These are phyloP conservation scores for Orestias chungarensis DNA, from an alignment of 2,797 vertebrate genomes.

Conservation along the genomic window DNA sequence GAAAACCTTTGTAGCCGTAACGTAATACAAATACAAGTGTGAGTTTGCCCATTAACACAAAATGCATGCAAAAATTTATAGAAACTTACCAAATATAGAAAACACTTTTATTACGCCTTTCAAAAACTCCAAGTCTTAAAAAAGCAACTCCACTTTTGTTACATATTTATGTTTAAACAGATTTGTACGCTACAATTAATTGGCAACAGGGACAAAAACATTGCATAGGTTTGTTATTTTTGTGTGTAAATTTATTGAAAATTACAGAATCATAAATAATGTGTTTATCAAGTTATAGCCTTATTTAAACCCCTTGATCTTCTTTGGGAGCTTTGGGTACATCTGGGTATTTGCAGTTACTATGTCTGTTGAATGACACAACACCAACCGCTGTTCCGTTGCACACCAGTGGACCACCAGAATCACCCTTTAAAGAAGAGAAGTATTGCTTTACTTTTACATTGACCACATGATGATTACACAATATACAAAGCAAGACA, in stretches of 20 bases:
- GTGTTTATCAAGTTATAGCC: background rate
- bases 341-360: conserved; percentile 45
- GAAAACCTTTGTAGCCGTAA: too few species aligned
- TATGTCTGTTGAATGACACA: conserved; percentile 51
- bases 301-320: background rate
- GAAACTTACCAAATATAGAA: too few species aligned
- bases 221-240: background rate
- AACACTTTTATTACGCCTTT: too few species aligned
- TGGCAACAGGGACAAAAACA: background rate
- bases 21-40: conserved; percentile 27
- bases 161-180: too few species aligned
- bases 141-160: too few species aligned
- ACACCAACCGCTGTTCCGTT: conserved; percentile 54
- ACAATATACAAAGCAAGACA: too few species aligned
- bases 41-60: background rate
- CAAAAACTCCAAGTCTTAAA: too few species aligned
- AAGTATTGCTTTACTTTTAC: too few species aligned
- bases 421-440: conserved; percentile 65
- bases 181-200: background rate
- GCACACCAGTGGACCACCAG: conserved; percentile 76
- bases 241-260: too few species aligned
- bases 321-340: conserved; percentile 45
- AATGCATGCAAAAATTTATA: too few species aligned
- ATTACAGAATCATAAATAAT: too few species aligned
- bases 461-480: too few species aligned